Evolutionary conservation across 2,113 vertebrate species (phyloP), one percentile per base, ranked within the genome.

Genomic region (Phrynosoma blainvillii): DNA sequence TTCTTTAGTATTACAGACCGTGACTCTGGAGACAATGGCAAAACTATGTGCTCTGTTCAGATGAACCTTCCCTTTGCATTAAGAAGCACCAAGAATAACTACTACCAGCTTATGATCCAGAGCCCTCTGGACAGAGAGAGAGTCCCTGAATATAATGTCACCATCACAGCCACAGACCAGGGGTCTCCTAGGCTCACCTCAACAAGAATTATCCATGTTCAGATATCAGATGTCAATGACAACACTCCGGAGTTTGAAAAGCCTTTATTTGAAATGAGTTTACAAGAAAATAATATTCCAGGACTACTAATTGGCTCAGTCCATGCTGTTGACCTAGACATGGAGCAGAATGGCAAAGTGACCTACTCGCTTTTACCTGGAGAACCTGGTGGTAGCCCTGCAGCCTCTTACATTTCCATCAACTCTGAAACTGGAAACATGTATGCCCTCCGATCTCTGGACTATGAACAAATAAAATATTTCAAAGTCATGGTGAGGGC

Each of bases 211-310:
- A 91, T 97, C 18, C 77, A 91, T 83, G 92, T 98, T 78, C 89
- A 96, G 16, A 89, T 98, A 3, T 94, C 94, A 30, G 97, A 98
- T 89, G 88, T 97, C 21, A 97, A 97, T 87, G 97, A 97, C 89
- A 98, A 97, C 30, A 80, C 95, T 12, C 97, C 97, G 5, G 62
- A 82, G 27, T 98, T 98, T 92, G 90, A 86, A 59, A 90, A 96
- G 79, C 23, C 91, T 12, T 88, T 86, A 12, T 95, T 94, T 25
- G 8, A 91, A 66, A 89, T 94, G 86, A 93, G 93, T 52, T 84
- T 96, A 65, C 80, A 70, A 76, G 97, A 97, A 86, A 98, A 98
- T 87, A 97, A 97, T 40, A 94, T 94, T 2, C 96, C 97, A 5
- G 96, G 96, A 0, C 30, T 96, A 7, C 97, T 96, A n/a, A 92